Percentiles rank a stretch among this genome's conserved stretches.
These are phyloP conservation scores for Diabrotica undecimpunctata DNA, from an alignment of 1,140 invertebrate species.

Conservation along the genomic window DNA sequence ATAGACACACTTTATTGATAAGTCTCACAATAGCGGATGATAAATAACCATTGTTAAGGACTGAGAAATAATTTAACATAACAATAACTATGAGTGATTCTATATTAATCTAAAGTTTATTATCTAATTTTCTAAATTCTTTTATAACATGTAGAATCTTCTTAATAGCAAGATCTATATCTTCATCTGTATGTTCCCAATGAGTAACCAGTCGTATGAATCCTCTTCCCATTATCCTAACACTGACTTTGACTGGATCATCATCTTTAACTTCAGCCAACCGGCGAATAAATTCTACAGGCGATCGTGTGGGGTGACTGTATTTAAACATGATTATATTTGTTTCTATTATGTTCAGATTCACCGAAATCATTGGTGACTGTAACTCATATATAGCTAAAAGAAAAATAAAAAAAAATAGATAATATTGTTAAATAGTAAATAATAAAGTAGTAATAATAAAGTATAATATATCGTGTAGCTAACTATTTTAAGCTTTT, in stretches of 20 bases:
- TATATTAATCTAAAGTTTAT: not conserved
- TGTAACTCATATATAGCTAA: constrained; percentile 59
- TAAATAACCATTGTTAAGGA: no score
- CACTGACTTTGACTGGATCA: constrained; percentile 52
- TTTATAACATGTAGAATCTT: constrained; percentile 61
- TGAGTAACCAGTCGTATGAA: constrained; percentile 60
- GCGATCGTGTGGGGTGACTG: constrained; percentile 46
- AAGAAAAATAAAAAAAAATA: constrained; percentile 22
- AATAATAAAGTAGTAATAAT: no score
- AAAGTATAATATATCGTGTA: not conserved
- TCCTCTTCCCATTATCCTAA: constrained; percentile 54
- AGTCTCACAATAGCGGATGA: no score
- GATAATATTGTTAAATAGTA: not conserved
- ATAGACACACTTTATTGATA: no score
- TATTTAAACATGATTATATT: constrained; percentile 76
- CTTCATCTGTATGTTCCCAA: constrained; percentile 62
- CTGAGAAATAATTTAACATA: no score
- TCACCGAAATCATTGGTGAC: constrained; percentile 54
- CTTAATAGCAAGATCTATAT: constrained; percentile 58
- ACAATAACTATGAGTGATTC: no score
- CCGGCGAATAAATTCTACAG: constrained; percentile 56
- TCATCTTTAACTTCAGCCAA: constrained; percentile 54
- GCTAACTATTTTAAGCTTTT: no score
- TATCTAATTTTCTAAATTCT: constrained; percentile 47
- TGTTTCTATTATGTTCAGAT: constrained; percentile 63